These are phyloP conservation scores for Illadopsis cleaveri DNA, from an alignment of 2,113 vertebrate genomes.

Conservation along the genomic window DNA sequence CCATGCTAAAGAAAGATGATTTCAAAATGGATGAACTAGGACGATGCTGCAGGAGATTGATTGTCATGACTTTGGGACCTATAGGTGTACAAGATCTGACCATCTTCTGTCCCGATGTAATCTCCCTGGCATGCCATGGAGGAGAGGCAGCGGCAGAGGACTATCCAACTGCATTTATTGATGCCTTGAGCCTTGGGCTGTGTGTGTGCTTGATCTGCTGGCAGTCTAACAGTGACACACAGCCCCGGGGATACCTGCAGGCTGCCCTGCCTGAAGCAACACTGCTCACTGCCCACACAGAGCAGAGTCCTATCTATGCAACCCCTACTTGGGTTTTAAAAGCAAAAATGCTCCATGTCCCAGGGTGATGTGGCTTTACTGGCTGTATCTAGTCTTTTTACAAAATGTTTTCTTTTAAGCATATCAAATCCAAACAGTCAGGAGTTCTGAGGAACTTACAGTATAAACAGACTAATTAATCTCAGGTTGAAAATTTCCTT, in stretches of 20 bases:
- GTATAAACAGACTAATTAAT: neutral
- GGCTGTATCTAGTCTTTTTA: neutral
- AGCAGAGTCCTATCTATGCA: neutral
- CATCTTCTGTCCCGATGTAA: neutral
- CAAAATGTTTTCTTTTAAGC: neutral
- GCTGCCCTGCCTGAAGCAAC: neutral
- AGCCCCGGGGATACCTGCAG: rapidly evolving
- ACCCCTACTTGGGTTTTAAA: neutral
- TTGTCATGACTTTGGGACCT: neutral
- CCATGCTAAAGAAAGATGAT: neutral
- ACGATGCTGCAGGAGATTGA: neutral
- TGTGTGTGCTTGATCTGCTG: rapidly evolving
- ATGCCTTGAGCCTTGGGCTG: neutral
- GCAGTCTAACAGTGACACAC: rapidly evolving
- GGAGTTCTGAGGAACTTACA: neutral
- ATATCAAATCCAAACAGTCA: neutral
- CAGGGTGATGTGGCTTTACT: neutral
- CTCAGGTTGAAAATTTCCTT: neutral
- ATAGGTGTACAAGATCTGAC: neutral
- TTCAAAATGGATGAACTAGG: neutral
- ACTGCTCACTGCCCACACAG: neutral
- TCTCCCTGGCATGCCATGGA: neutral
- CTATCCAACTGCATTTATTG: neutral
- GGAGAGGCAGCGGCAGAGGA: neutral
- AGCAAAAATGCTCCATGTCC: neutral